Conservation (phyloP, 2,888 invertebrate genomes). For the Archips crataeganus region DNA sequence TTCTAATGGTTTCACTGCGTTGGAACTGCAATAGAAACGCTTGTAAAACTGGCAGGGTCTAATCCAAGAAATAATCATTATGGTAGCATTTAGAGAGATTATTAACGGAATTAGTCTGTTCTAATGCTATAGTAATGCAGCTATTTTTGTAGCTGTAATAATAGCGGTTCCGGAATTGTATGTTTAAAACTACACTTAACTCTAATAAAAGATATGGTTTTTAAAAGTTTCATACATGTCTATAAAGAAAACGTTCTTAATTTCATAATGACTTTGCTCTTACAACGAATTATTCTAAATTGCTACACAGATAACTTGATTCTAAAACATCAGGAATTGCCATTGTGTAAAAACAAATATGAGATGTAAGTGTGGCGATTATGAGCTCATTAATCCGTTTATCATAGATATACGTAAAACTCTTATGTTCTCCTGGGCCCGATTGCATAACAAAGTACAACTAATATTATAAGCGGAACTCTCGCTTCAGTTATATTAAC, state of each 20-base stretch:
- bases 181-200: neutral
- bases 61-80: neutral
- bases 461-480: too few species aligned
- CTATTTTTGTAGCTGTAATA: neutral
- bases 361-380: neutral
- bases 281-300: too few species aligned
- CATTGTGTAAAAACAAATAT: neutral
- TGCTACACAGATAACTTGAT: neutral
- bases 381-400: neutral
- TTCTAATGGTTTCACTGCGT: constrained; percentile 26
- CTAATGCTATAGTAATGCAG: neutral
- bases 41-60: neutral
- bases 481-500: too few species aligned
- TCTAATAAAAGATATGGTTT: neutral
- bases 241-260: neutral
- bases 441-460: too few species aligned
- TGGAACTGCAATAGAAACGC: constrained; percentile 20
- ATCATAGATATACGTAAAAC: neutral
- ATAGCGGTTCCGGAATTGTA: neutral
- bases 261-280: neutral
- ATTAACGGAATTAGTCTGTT: neutral
- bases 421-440: neutral
- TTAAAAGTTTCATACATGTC: neutral
- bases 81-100: neutral
- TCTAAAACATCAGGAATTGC: neutral